Evolutionary conservation across 92 coral and sea anemone genomes (phyloP).

Genomic region (Epizoanthus scotinus): DNA sequence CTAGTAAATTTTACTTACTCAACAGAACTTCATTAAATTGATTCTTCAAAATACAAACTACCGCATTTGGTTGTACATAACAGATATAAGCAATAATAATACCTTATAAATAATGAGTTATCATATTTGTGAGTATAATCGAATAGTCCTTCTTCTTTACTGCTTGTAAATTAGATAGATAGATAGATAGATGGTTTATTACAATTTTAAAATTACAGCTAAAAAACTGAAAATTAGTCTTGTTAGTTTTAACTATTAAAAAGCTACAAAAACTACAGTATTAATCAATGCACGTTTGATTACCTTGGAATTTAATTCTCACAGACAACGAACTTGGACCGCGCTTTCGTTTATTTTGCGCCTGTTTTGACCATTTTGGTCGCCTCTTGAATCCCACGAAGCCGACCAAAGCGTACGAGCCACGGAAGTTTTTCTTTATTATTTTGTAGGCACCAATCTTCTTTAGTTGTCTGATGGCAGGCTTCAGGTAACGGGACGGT

Average conservation of each 20-base stretch:
- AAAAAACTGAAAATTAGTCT: no score
- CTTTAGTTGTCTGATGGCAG: constrained; percentile 10
- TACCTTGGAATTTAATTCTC: constrained; percentile 29
- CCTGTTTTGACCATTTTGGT: constrained; percentile 43
- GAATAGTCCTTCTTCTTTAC: no score
- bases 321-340: constrained; percentile 43
- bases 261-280: no score
- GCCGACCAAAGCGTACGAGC: constrained; percentile 45
- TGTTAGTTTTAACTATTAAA: no score
- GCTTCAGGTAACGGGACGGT: constrained; percentile 17
- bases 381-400: constrained; percentile 31
- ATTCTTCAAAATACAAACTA: background rate
- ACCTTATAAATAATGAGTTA: background rate
- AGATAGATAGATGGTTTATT: no score
- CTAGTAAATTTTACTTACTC: no score
- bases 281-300: background rate
- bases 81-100: background rate
- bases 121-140: no score
- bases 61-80: background rate
- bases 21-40: no score
- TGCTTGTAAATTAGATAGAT: no score
- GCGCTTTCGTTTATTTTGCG: constrained; percentile 14
- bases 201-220: no score
- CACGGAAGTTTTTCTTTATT: constrained; percentile 11
- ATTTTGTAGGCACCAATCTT: constrained; percentile 27